phyloP scores from a whole-genome alignment of 2,113 vertebrate genomes.

The Cyprinodon tularosa region DNA sequence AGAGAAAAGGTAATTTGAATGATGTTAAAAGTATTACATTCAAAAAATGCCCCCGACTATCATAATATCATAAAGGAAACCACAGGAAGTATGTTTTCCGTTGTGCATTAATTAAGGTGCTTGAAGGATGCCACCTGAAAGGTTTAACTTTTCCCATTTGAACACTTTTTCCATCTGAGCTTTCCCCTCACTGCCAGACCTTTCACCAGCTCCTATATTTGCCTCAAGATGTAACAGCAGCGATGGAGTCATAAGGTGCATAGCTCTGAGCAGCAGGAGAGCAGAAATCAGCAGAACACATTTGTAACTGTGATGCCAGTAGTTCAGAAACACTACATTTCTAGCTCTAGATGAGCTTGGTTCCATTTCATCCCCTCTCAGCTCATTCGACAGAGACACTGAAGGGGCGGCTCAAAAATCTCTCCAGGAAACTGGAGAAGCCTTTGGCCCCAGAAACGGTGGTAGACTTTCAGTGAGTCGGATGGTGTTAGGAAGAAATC shows the following conservation, averaged over 20 bases:
- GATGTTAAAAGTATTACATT: no score
- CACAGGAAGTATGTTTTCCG: not conserved
- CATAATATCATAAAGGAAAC: no score
- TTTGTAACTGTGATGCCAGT: constrained; percentile 52
- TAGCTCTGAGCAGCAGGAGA: constrained; percentile 30
- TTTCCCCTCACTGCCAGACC: constrained; percentile 63
- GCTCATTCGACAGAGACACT: constrained; percentile 53
- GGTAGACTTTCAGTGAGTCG: constrained; percentile 40
- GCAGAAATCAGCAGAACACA: constrained; percentile 56
- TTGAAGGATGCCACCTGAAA: not conserved
- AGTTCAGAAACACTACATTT: constrained; percentile 73
- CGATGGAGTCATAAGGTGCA: constrained; percentile 61
- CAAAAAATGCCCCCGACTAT: no score
- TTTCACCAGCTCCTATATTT: constrained; percentile 72
- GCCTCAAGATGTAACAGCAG: constrained; percentile 59
- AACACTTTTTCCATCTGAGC: constrained; percentile 49
- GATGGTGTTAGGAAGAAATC: constrained; percentile 49
- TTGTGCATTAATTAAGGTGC: constrained; percentile 2
- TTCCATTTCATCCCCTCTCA: constrained; percentile 50
- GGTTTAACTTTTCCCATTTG: constrained; percentile 48
- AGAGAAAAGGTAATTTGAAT: no score
- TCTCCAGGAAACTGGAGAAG: constrained; percentile 40
- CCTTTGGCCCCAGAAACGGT: constrained; percentile 19
- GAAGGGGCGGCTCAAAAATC: constrained; percentile 16
- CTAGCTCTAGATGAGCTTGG: constrained; percentile 66